Evolutionary conservation across 2,888 invertebrate species (phyloP).

Genomic region (Thelaira solivaga): DNA sequence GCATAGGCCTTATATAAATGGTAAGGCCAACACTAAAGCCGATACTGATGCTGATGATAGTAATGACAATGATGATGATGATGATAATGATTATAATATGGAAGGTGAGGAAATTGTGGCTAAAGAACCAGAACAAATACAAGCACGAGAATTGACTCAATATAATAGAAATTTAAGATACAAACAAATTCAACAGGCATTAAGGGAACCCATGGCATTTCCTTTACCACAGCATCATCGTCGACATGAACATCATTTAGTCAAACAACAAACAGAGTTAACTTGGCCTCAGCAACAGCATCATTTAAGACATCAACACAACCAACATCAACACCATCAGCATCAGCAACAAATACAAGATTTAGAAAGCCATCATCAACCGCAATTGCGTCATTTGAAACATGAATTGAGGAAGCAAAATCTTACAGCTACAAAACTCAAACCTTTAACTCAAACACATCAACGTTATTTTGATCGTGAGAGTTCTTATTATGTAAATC

Average conservation of each 20-base stretch:
- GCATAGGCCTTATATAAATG: too few relatives aligned
- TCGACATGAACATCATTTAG: conserved; percentile 46
- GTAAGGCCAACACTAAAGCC: too few relatives aligned
- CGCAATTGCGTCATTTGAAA: conserved; percentile 68
- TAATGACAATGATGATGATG: neutral
- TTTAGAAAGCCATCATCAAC: conserved; percentile 60
- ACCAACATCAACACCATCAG: conserved; percentile 62
- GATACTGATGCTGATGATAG: too few relatives aligned
- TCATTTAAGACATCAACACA: conserved; percentile 60
- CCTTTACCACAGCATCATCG: conserved; percentile 45
- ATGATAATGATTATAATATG: conserved; percentile 46
- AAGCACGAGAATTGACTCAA: conserved; percentile 34
- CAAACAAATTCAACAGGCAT: conserved; percentile 52
- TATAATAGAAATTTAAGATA: conserved; percentile 59
- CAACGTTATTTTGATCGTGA: conserved; percentile 74
- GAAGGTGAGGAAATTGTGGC: neutral
- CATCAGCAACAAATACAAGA: conserved; percentile 61
- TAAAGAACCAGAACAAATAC: conserved; percentile 24
- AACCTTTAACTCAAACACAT: conserved; percentile 57
- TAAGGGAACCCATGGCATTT: conserved; percentile 46
- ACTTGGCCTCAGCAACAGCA: conserved; percentile 46
- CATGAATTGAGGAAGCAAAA: conserved; percentile 59
- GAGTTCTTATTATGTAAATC: conserved; percentile 66
- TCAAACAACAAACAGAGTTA: conserved; percentile 30
- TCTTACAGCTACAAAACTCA: conserved; percentile 41